Base-by-base conservation (phyloP, 2,888 invertebrate species). In the Brenthis ino region DNA sequence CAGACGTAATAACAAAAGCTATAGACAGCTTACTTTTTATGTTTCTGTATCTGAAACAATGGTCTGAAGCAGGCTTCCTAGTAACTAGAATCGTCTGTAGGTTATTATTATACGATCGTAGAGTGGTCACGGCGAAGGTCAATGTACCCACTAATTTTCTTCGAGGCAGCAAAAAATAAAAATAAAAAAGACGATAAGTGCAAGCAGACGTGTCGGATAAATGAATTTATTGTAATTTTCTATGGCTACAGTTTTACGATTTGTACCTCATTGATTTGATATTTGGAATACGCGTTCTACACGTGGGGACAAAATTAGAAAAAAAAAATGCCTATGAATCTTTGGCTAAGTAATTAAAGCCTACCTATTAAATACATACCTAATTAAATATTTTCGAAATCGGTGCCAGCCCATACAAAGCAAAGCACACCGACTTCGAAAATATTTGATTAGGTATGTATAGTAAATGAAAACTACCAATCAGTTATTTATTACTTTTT, bases 71-170 rank as follows among this genome's bases (percentile, higher is more conserved):
- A 50, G 60, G 48, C 50, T 60, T 50, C 50, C n/a, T 33, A 60
- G 60, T 60, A 50, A 60, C 50, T 60, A 50, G 50, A 16, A 33
- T 16, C 50, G 58, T 14, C 8, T 72, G 57, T 65, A 71, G 72
- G 69, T 73, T 58, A 77, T 76, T 76, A 77, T 77, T 75, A 74
- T 74, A 72, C 74, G 76, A 76, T 75, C 78, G 77, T 77, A 77
- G 73, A 75, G 71, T 75, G 72, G 60, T 33, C 72, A 67, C 53
- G 65, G 63, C 55, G 43, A 70, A 73, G 79, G 75, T 79, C 77
- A 71, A 51, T 72, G 78, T 75, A 71, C 79, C 57, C 64, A 75
- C 72, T 82, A 80, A 83, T 85, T 83, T 83, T 77, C 79, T 76
- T 74, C 73, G 72, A 77, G 78, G 74, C 76, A 75, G 77, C 76